Evolutionary conservation across 2,888 invertebrate species (phyloP).

Genomic region (Oxycera nigricornis): DNA sequence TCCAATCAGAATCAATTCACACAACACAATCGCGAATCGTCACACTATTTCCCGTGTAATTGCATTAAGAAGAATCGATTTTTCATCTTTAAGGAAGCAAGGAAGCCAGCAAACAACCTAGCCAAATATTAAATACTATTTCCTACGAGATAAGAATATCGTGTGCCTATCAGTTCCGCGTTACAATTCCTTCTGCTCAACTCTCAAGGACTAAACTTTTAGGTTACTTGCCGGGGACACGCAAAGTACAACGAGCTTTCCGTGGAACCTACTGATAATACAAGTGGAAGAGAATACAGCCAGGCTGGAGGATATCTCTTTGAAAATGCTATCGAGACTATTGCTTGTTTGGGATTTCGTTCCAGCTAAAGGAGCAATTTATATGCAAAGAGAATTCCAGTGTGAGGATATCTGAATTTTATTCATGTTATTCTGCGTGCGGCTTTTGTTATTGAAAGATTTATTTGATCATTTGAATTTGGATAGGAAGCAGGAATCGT

Average conservation of each 20-base stretch:
- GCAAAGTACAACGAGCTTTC: conserved; percentile 1
- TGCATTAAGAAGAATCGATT: conserved; percentile 14
- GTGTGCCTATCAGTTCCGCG: background rate
- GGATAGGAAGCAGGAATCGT: too few species aligned
- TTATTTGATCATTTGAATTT: too few species aligned
- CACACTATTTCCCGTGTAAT: conserved; percentile 3
- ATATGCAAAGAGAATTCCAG: conserved; percentile 11
- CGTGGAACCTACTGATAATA: background rate
- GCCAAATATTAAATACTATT: too few species aligned
- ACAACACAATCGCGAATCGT: background rate
- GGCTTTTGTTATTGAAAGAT: background rate
- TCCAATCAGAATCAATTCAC: background rate
- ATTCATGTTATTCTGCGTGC: conserved; percentile 11
- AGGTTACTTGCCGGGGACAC: conserved; percentile 29
- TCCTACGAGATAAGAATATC: conserved; percentile 6
- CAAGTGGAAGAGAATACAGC: background rate
- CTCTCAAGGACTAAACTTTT: conserved; percentile 33
- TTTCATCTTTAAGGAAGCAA: conserved; percentile 6
- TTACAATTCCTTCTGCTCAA: conserved; percentile 16
- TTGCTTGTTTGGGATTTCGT: background rate
- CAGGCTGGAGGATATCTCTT: background rate
- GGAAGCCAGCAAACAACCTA: too few species aligned
- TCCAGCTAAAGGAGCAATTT: background rate
- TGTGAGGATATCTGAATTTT: background rate
- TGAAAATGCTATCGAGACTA: background rate